Evolutionary conservation across 2,113 vertebrate species (phyloP).

Genomic region (Fulmarus glacialis): DNA sequence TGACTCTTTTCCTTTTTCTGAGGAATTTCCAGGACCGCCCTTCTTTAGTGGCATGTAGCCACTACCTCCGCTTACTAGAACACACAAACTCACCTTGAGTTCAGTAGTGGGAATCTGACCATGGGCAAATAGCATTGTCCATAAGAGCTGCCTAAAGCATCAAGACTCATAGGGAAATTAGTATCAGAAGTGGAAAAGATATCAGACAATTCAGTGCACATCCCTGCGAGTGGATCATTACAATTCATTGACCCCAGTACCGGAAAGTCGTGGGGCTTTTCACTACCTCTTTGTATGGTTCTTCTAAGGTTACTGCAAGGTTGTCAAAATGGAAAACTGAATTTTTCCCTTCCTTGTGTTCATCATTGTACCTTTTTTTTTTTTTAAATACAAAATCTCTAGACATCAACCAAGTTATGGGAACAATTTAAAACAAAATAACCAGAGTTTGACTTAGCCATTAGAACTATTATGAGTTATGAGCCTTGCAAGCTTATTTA

Average conservation of each 20-base stretch:
- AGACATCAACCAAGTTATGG: background rate
- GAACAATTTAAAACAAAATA: background rate
- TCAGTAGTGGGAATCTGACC: background rate
- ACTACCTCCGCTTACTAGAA: background rate
- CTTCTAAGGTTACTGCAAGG: background rate
- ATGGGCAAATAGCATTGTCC: background rate
- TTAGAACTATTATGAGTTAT: background rate
- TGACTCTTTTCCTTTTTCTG: background rate
- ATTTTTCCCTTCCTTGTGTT: background rate
- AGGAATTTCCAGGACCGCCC: background rate
- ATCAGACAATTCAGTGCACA: background rate
- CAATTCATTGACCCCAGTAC: background rate
- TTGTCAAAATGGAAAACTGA: background rate
- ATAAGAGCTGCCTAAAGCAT: background rate
- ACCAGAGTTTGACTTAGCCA: background rate
- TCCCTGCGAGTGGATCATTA: background rate
- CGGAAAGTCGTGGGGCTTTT: background rate
- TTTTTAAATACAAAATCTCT: background rate
- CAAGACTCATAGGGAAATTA: background rate
- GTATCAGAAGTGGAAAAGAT: background rate
- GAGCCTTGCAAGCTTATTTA: conserved; percentile 7
- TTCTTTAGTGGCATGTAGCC: background rate
- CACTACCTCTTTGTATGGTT: background rate
- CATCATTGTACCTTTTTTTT: background rate
- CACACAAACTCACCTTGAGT: background rate